A percentile compares a stretch with the other conserved stretches of the same genome.
phyloP scores from a whole-genome alignment of 2,113 vertebrate species.

The Psittacula cyanocephala region DNA sequence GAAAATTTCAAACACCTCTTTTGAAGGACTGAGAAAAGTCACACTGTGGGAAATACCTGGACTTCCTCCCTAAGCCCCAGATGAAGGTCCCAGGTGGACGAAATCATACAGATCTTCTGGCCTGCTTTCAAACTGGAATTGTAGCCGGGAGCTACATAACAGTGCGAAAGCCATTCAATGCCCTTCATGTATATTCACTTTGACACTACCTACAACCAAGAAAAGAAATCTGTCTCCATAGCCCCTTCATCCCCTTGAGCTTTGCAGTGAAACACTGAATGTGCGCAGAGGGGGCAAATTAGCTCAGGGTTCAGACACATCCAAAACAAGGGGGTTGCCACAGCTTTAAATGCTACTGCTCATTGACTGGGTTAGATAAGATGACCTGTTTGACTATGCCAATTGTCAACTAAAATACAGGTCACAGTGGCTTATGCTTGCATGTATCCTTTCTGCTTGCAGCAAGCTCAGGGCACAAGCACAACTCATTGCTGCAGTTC shows the following conservation, averaged over 20 bases:
- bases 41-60: not conserved
- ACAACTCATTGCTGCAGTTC: not conserved
- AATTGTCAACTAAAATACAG: not conserved
- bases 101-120: not conserved
- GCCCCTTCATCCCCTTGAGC: not conserved
- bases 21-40: not conserved
- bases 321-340: not conserved
- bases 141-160: not conserved
- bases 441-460: not conserved
- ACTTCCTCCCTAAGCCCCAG: not conserved
- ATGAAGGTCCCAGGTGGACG: not conserved
- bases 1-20: not conserved
- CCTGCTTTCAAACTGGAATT: not conserved
- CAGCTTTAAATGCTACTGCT: not conserved
- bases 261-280: not conserved
- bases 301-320: not conserved
- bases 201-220: not conserved
- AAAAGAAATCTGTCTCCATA: not conserved
- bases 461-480: not conserved
- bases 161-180: not conserved
- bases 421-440: not conserved
- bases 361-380: not conserved
- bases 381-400: not conserved
- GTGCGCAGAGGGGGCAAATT: not conserved
- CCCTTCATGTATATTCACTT: not conserved